Evolutionary conservation across 1,140 invertebrate genomes (phyloP), one percentile per base, ranked within the genome.

Genomic region (Delia radicum): DNA sequence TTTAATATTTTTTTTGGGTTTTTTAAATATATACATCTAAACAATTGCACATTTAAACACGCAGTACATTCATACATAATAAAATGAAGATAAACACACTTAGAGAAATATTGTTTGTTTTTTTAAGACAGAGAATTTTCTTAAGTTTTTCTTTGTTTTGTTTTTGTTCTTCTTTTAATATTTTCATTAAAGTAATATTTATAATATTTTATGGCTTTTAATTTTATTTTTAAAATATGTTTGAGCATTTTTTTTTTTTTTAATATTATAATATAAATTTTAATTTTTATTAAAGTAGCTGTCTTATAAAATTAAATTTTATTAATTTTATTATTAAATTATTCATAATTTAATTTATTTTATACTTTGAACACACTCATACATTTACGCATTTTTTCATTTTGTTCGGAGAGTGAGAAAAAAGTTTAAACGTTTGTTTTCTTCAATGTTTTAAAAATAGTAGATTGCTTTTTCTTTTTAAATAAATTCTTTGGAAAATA

Each of bases 171-270:
- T 71, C n/a, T 42, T 31, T 29, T 65, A 65, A 31, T 15, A 65
- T 28, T 73, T 28, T 46, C 18, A 55, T 42, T 42, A 72, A 27
- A 73, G 24, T 18, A 73, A 69, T 69, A 69, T 69, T 69, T 69
- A 69, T 69, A 69, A 69, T 69, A 69, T 69, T 33, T 74, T 74
- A 61, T 62, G 73, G 46, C 48, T 74, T 74, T 74, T 37, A 0
- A 29, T 73, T 26, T 74, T 74, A 7, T 61, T 74, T 61, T 7
- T 55, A 55, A 55, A 55, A 80, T 81, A 83, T 77, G 77, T 80
- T 81, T 62, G 48, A 62, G 55, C 55, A 63, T 74, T 62, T 29
- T 55, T 79, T 77, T 78, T 80, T 78, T 79, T 74, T 74, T 74
- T 74, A n/a, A 78, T 65, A 75, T 65, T 27, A 26, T 63, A 37